Percentiles rank a stretch among this genome's conserved stretches.
phyloP scores from a whole-genome alignment of 1,140 invertebrate species.

The Cherax destructor region DNA sequence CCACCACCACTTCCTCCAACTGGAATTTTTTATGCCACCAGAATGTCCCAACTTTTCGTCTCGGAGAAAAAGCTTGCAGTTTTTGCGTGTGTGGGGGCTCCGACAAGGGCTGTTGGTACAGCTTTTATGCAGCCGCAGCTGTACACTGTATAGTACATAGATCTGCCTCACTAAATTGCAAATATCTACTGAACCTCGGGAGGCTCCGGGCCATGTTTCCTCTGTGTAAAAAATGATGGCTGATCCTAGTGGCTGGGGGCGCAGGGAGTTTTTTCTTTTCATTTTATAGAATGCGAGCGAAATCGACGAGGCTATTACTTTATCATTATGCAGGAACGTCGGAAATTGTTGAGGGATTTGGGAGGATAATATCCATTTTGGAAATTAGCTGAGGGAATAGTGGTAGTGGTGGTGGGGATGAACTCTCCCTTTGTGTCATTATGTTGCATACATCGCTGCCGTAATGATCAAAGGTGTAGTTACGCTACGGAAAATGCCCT shows the following conservation, averaged over 20 bases:
- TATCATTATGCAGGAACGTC: conserved; percentile 30
- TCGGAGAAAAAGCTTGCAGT: background rate
- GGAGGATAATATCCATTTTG: conserved; percentile 54
- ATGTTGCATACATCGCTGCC: conserved; percentile 3
- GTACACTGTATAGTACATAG: conserved; percentile 61
- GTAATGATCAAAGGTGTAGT: conserved; percentile 19
- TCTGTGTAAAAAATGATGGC: conserved; percentile 16
- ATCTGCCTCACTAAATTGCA: conserved; percentile 24
- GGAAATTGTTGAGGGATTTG: conserved; percentile 42
- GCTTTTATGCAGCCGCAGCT: conserved; percentile 40
- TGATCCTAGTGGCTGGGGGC: background rate
- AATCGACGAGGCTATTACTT: conserved; percentile 57
- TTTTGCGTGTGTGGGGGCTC: background rate
- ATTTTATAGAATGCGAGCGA: conserved; percentile 30
- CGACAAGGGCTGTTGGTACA: conserved; percentile 24
- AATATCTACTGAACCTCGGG: background rate
- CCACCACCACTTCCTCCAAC: too few species aligned
- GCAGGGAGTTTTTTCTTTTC: background rate
- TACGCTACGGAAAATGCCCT: background rate
- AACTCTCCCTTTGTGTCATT: conserved; percentile 29
- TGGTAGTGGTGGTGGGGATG: background rate
- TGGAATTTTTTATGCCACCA: background rate
- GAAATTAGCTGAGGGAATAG: conserved; percentile 53
- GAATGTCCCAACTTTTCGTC: background rate
- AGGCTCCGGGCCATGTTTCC: background rate